Evolutionary conservation across 2,888 invertebrate genomes (phyloP).

Genomic region (Labia minor): DNA sequence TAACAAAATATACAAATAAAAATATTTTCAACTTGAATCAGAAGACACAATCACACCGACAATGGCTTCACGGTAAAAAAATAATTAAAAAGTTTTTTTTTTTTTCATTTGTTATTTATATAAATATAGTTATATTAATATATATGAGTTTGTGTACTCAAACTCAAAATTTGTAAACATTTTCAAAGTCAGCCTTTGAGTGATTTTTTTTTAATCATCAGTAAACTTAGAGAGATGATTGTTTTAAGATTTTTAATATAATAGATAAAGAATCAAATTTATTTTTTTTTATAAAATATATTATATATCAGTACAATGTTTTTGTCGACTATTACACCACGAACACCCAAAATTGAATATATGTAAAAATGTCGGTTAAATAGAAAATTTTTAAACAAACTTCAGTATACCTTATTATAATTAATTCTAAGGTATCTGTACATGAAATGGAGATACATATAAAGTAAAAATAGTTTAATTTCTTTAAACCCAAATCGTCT

Average conservation of each 20-base stretch:
- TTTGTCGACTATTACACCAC: background rate
- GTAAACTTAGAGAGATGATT: background rate
- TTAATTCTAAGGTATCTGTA: too few relatives aligned
- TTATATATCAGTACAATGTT: background rate
- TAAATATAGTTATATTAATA: background rate
- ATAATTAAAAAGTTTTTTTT: background rate
- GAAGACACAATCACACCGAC: background rate
- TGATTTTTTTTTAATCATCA: background rate
- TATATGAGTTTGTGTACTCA: background rate
- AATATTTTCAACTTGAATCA: background rate
- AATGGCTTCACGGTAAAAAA: background rate
- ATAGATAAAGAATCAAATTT: too few relatives aligned
- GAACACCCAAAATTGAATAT: background rate
- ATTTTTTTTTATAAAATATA: background rate
- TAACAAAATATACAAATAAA: background rate
- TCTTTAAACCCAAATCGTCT: too few relatives aligned
- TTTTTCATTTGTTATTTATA: background rate
- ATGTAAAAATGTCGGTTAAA: background rate
- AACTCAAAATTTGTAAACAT: background rate
- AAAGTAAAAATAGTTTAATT: too few relatives aligned
- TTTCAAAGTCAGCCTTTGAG: background rate
- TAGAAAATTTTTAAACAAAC: background rate
- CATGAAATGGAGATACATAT: too few relatives aligned
- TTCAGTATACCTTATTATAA: background rate
- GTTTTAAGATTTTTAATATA: background rate